Evolutionary conservation across 1,140 invertebrate species (phyloP), one percentile per base, ranked within the genome.

Genomic region (Sipha flava): DNA sequence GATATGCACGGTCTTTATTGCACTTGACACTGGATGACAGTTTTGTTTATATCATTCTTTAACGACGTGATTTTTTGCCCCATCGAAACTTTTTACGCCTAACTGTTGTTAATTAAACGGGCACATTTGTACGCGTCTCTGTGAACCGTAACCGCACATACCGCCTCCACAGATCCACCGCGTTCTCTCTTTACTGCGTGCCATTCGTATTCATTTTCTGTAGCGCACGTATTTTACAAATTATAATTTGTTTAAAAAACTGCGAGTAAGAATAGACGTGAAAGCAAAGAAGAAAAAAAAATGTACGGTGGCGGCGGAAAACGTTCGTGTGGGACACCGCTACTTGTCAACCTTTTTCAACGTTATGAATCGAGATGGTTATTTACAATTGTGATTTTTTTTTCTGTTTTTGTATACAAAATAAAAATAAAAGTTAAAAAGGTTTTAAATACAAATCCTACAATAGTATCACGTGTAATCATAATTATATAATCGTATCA

Each of bases 101-200:
- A 64, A 66, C 34, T 66, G 37, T 66, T 66, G 62, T 66, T 66
- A 66, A 66, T 66, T 66, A 66, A 43, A 43, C 21, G 64, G 37
- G 43, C 37, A 43, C 34, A 66, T 66, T 66, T 66, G 34, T 40
- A 66, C 62, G 62, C 31, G 62, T 66, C 31, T 52, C 62, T 37
- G 34, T 40, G 34, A 21, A 66, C 34, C 37, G n/a, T 23, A 66
- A 66, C 37, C 64, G 64, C 64, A 64, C 9, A 37, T 31, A 31
- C n/a, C n/a, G n/a, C n/a, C n/a, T n/a, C 29, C 31, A 31, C 59
- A 31, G 31, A n/a, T n/a, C n/a, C n/a, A n/a, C n/a, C n/a, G n/a
- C n/a, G n/a, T 47, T 47, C 12, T 47, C 12, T 47, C 14, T 18
- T 5, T n/a, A n/a, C n/a, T n/a, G n/a, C 45, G 5, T 64, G 34